Conservation (phyloP, 2,113 vertebrate species). For the Syrmaticus mikado region DNA sequence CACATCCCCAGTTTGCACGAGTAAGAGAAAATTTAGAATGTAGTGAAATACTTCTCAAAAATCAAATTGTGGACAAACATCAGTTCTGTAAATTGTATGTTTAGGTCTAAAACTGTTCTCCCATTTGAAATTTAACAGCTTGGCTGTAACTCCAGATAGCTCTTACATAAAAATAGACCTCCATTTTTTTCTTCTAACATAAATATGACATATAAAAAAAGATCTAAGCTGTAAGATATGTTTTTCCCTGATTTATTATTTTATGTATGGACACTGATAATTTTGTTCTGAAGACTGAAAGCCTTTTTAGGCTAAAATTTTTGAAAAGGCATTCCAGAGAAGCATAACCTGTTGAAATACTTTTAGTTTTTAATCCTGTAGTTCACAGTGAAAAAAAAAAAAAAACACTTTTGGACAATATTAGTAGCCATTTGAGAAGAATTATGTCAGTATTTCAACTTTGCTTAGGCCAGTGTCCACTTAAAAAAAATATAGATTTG, state of each 20-base stretch:
- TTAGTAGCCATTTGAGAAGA: neutral
- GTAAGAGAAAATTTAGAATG: neutral
- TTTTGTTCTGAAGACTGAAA: neutral
- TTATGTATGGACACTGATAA: neutral
- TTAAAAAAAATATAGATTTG: neutral
- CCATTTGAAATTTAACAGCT: neutral
- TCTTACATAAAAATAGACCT: neutral
- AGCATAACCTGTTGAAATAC: neutral
- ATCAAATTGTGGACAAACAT: neutral
- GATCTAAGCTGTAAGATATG: neutral
- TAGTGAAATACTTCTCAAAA: slow-evolving; percentile 3
- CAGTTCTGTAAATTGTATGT: neutral
- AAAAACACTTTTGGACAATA: neutral
- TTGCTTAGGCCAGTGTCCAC: neutral
- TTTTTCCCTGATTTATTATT: neutral
- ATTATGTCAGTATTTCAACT: slow-evolving; percentile 6
- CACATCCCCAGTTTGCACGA: neutral
- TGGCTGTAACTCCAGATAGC: neutral
- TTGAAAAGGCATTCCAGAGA: neutral
- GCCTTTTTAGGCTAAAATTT: neutral
- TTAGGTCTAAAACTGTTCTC: neutral
- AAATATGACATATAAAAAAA: neutral
- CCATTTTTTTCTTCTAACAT: neutral
- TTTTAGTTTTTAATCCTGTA: neutral
- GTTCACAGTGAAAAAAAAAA: neutral